Percentiles rank a stretch among this genome's conserved stretches.
Conservation (phyloP, 2,797 vertebrate species). For the Alfaro cultratus region DNA sequence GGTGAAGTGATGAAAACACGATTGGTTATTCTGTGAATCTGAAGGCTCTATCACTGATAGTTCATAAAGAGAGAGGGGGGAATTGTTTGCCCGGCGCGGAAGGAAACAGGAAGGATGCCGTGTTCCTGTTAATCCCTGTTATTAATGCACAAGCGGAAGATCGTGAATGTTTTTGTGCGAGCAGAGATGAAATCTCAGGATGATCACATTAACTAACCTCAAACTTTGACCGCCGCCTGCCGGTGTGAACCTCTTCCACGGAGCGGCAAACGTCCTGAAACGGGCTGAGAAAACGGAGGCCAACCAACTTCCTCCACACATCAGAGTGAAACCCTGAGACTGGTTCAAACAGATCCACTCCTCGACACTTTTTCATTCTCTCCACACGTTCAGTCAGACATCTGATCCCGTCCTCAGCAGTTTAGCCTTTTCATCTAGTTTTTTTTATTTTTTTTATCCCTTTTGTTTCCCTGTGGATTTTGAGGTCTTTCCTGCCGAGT, state of each 20-base stretch:
- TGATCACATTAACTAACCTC: slow-evolving; percentile 50
- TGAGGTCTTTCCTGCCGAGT: not conserved
- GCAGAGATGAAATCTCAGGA: slow-evolving; percentile 29
- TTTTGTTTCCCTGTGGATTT: slow-evolving; percentile 7
- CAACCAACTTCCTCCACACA: slow-evolving; percentile 13
- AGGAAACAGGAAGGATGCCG: not conserved
- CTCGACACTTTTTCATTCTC: not conserved
- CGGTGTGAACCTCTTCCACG: slow-evolving; percentile 14
- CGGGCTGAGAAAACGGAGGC: slow-evolving; percentile 37
- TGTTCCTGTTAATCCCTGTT: slow-evolving; percentile 55
- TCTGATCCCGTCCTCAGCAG: not conserved
- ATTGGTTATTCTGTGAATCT: not conserved
- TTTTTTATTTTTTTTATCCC: not conserved
- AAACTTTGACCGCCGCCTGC: slow-evolving; percentile 17
- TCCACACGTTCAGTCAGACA: not conserved
- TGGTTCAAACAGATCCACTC: not conserved
- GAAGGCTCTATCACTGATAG: not conserved
- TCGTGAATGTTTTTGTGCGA: slow-evolving; percentile 34
- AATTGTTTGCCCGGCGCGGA: not conserved
- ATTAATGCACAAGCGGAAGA: slow-evolving; percentile 52
- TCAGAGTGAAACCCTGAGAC: not conserved
- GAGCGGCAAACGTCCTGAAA: slow-evolving; percentile 25
- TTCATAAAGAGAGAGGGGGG: not conserved
- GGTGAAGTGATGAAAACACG: not conserved
- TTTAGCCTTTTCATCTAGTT: not conserved